Conservation (phyloP, 35 echinoderm and acorn worm genomes). For the Apostichopus californicus region DNA sequence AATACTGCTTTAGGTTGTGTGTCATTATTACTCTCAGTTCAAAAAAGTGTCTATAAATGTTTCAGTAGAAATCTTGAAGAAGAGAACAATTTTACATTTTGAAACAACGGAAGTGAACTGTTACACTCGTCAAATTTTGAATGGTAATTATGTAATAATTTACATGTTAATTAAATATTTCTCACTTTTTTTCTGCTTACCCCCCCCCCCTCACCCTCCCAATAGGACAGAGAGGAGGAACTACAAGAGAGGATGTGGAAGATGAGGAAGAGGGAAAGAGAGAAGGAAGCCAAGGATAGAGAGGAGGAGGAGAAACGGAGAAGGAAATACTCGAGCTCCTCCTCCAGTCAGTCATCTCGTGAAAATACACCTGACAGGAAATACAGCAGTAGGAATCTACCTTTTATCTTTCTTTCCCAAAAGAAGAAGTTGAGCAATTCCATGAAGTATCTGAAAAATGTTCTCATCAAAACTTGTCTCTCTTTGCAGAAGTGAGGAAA, state of each 20-base stretch:
- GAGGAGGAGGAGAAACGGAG: constrained; percentile 50
- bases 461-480: background rate
- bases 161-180: background rate
- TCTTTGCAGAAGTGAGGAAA: background rate
- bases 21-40: too few relatives aligned
- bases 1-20: too few relatives aligned
- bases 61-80: too few relatives aligned
- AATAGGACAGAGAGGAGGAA: constrained; percentile 85
- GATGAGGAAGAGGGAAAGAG: constrained; percentile 79
- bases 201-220: background rate
- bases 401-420: constrained; percentile 61
- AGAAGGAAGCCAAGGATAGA: constrained; percentile 72
- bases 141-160: background rate
- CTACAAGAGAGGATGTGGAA: constrained; percentile 79
- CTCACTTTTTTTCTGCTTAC: too few relatives aligned
- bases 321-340: constrained; percentile 19
- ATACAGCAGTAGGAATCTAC: constrained; percentile 81
- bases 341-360: constrained; percentile 58
- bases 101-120: background rate
- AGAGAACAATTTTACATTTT: background rate
- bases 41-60: too few relatives aligned
- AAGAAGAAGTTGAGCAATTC: background rate
- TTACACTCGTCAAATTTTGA: too few relatives aligned
- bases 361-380: constrained; percentile 67
- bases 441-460: background rate